Base-by-base conservation (phyloP, 2,797 vertebrate species). In the Glyptemys insculpta region DNA sequence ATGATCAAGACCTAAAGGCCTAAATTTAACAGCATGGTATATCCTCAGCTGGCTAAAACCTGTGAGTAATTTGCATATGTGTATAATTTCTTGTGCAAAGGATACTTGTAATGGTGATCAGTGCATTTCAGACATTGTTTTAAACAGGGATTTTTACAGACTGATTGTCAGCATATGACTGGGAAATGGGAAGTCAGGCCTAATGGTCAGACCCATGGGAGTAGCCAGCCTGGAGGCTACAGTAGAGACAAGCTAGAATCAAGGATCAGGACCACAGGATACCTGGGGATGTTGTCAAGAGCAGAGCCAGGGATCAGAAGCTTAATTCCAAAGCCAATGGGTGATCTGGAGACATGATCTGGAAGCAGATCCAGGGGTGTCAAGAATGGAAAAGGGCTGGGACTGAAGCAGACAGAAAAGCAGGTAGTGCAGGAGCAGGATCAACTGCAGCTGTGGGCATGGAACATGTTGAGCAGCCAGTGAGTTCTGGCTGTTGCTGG, bases 101-200 rank as follows among this genome's bases (percentile, higher is more conserved):
- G 8, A 52, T 49, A 65, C 50, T 7, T 83, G 11, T 47, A 29
- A 49, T 78, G 14, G 47, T 50, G 80, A 81, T 3, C 53, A 44
- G 6, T 94, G 59, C 2, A 49, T 81, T 84, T 0, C 0, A 88
- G 47, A 76, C 1, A 0, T 5, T 11, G 4, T 86, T 52, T 94
- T 68, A 92, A 82, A 37, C 4, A 29, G 19, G 1, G 1, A 47
- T 92, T 85, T 94, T 94, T 15, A 81, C 34, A 41, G 4, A 50
- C 25, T 29, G 0, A 16, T 0, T 92, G 21, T 41, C n/a, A 72
- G 65, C 21, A 3, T 10, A 23, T 41, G 21, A 23, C 5, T 41
- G n/a, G 11, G 65, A 72, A 37, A 41, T 41, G 21, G 65, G 19
- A 21, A 23, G n/a, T 23, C 21, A 19, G 3, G 5, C 21, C n/a